Percentiles rank a stretch among this genome's conserved stretches.
These are phyloP conservation scores for Brachionus calyciflorus DNA, from an alignment of 1,140 invertebrate species.

Conservation along the genomic window DNA sequence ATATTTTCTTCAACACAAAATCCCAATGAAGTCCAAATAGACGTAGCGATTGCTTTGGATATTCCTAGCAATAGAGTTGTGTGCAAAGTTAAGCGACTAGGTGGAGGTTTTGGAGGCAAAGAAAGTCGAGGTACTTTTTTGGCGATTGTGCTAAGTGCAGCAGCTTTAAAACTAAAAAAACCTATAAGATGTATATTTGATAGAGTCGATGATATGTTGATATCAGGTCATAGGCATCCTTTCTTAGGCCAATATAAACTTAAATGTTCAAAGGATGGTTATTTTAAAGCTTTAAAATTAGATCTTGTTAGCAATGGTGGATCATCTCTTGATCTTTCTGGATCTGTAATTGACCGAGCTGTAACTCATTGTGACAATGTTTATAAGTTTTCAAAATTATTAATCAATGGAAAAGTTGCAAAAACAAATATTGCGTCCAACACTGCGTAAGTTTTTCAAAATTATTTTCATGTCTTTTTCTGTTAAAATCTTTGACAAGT, in stretches of 20 bases:
- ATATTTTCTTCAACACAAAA: slow-evolving; percentile 78
- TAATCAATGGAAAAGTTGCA: slow-evolving; percentile 52
- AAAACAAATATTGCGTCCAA: slow-evolving; percentile 61
- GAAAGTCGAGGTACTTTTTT: slow-evolving; percentile 70
- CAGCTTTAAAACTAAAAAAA: slow-evolving; percentile 65
- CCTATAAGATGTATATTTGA: slow-evolving; percentile 85
- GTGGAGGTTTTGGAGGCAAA: slow-evolving; percentile 91
- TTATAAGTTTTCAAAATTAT: slow-evolving; percentile 56
- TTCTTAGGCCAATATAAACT: slow-evolving; percentile 79
- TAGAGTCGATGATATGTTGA: slow-evolving; percentile 87
- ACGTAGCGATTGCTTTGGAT: slow-evolving; percentile 71
- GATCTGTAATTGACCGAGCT: slow-evolving; percentile 72
- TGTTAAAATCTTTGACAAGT: too few relatives aligned
- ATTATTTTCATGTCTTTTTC: neutral
- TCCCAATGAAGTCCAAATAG: slow-evolving; percentile 71
- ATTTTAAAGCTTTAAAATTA: slow-evolving; percentile 63
- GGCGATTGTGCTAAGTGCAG: slow-evolving; percentile 62
- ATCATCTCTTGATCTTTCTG: slow-evolving; percentile 77
- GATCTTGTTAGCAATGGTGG: slow-evolving; percentile 79
- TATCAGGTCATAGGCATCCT: slow-evolving; percentile 81
- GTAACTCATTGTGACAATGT: slow-evolving; percentile 69
- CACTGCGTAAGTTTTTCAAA: slow-evolving; percentile 55
- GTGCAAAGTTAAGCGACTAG: slow-evolving; percentile 77
- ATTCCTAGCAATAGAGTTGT: slow-evolving; percentile 70
- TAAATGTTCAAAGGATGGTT: slow-evolving; percentile 27